These are phyloP conservation scores for Heliconius ethilla DNA, from an alignment of 2,888 invertebrate genomes.

Conservation along the genomic window DNA sequence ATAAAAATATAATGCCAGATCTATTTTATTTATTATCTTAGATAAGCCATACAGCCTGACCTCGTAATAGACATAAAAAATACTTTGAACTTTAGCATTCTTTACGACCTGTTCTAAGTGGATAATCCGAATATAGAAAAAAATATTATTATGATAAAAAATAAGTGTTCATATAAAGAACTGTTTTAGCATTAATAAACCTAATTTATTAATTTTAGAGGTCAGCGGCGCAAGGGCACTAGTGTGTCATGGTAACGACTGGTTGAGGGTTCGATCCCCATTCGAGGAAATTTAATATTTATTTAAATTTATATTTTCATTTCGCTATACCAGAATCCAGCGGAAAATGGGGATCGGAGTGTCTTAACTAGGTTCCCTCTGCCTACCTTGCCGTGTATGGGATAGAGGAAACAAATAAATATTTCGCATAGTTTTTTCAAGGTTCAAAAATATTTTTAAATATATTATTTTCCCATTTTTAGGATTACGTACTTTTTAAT, in stretches of 20 bases:
- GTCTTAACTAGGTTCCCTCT: neutral
- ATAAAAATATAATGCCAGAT: neutral
- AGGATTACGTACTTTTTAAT: too few relatives aligned
- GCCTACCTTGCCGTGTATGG: too few relatives aligned
- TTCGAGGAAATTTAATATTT: neutral
- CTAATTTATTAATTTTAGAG: neutral
- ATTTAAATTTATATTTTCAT: neutral
- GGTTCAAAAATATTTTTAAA: too few relatives aligned
- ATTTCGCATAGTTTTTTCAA: too few relatives aligned
- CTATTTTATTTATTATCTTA: conserved; percentile 4
- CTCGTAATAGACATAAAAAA: conserved; percentile 13
- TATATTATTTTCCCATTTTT: too few relatives aligned
- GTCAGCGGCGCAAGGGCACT: neutral
- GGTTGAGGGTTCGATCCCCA: neutral
- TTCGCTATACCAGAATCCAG: neutral
- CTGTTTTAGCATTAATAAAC: neutral
- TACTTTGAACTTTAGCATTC: conserved; percentile 22
- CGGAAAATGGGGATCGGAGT: neutral
- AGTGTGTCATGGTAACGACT: neutral
- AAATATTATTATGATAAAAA: neutral
- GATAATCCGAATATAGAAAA: conserved; percentile 5
- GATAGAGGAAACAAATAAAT: too few relatives aligned
- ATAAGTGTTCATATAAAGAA: neutral
- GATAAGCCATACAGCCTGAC: neutral
- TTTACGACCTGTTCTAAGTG: conserved; percentile 3